Percentiles rank a stretch among this genome's conserved stretches.
phyloP scores from a whole-genome alignment of 1,140 invertebrate species.

The Lutraria rhynchaena region DNA sequence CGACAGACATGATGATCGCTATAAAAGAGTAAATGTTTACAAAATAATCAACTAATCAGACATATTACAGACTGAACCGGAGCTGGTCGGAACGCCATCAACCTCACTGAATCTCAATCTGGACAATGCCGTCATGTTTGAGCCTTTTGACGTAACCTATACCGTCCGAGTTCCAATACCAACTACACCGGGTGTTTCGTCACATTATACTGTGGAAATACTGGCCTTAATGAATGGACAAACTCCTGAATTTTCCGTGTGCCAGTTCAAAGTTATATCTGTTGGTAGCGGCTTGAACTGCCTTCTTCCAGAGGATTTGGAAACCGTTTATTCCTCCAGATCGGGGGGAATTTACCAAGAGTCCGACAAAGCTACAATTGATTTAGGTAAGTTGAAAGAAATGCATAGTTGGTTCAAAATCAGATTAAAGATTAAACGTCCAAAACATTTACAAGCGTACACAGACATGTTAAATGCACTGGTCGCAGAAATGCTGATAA shows the following conservation, averaged over 20 bases:
- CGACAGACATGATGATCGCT: no score
- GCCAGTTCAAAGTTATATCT: conserved; percentile 27
- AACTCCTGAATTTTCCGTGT: conserved; percentile 32
- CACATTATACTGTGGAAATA: conserved; percentile 33
- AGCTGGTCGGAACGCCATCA: background rate
- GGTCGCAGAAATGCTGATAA: background rate
- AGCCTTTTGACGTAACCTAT: conserved; percentile 24
- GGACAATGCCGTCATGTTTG: conserved; percentile 9
- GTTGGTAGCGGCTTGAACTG: conserved; percentile 29
- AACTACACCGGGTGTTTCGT: background rate
- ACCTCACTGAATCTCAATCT: background rate
- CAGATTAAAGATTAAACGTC: background rate
- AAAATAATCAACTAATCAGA: no score
- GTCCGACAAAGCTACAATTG: conserved; percentile 24
- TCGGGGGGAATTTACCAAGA: background rate
- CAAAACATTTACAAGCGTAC: background rate
- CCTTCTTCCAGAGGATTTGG: background rate
- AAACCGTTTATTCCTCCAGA: conserved; percentile 9
- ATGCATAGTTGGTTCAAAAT: background rate
- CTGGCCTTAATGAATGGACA: conserved; percentile 4
- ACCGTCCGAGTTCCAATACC: conserved; percentile 1
- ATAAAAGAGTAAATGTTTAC: no score
- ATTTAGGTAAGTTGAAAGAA: conserved; percentile 16
- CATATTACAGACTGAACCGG: conserved; percentile 25
- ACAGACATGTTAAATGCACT: background rate